phyloP scores from a whole-genome alignment of 2,113 vertebrate genomes.

The Turnix velox region DNA sequence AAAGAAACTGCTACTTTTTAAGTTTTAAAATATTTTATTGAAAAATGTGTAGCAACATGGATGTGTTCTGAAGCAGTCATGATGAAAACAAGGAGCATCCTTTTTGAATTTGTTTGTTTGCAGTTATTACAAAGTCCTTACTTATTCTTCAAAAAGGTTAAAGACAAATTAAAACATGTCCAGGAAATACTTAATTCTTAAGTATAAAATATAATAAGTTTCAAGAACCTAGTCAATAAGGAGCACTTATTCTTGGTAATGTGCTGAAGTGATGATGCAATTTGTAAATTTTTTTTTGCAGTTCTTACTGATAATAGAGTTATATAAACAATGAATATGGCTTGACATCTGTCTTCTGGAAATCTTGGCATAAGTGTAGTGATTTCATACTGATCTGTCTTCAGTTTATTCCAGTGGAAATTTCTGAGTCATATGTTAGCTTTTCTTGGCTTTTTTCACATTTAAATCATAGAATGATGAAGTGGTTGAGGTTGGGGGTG shows the following conservation, averaged over 20 bases:
- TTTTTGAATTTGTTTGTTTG: not conserved
- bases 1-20: not conserved
- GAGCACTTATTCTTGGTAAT: not conserved
- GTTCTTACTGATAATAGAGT: not conserved
- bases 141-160: not conserved
- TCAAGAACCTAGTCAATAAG: not conserved
- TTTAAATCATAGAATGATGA: not conserved
- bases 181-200: not conserved
- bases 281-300: not conserved
- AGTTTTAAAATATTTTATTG: not conserved
- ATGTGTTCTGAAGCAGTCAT: not conserved
- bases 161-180: not conserved
- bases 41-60: not conserved
- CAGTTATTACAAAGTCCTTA: not conserved
- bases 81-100: not conserved
- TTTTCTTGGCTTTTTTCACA: not conserved
- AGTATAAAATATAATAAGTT: too few relatives aligned
- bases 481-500: not conserved
- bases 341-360: not conserved
- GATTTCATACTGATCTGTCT: not conserved
- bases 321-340: not conserved
- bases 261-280: not conserved
- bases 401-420: not conserved
- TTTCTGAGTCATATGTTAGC: not conserved
- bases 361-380: not conserved